Evolutionary conservation across 2,888 invertebrate genomes (phyloP).

Genomic region (Leucoma salicis): DNA sequence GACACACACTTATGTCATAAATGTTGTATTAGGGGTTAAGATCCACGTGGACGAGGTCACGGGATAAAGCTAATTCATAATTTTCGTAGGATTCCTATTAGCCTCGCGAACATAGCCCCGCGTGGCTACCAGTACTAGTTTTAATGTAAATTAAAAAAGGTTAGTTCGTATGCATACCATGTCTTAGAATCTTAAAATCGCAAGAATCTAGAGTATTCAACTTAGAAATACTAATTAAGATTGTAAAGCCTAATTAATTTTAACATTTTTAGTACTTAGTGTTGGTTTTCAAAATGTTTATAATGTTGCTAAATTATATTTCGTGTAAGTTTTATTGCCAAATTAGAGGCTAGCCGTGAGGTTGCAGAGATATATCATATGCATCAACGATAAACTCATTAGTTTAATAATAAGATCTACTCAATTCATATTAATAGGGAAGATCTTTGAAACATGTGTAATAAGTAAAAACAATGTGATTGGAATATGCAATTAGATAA

Average conservation of each 20-base stretch:
- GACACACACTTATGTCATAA: too few relatives aligned
- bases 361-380: neutral
- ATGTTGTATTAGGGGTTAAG: too few relatives aligned
- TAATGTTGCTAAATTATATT: neutral
- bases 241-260: constrained; percentile 14
- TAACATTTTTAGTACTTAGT: constrained; percentile 7
- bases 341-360: neutral
- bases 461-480: too few relatives aligned
- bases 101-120: too few relatives aligned
- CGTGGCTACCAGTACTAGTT: too few relatives aligned
- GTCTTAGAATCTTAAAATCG: constrained; percentile 6
- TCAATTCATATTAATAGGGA: too few relatives aligned
- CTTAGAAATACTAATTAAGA: constrained; percentile 15
- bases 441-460: too few relatives aligned
- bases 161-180: constrained; percentile 8
- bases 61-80: too few relatives aligned
- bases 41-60: too few relatives aligned
- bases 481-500: too few relatives aligned
- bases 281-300: neutral
- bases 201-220: constrained; percentile 8
- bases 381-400: neutral
- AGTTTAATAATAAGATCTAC: too few relatives aligned
- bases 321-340: neutral
- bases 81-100: too few relatives aligned
- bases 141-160: neutral